Conservation (phyloP, 1,140 invertebrate genomes). For the Hydropsyche tenuis region DNA sequence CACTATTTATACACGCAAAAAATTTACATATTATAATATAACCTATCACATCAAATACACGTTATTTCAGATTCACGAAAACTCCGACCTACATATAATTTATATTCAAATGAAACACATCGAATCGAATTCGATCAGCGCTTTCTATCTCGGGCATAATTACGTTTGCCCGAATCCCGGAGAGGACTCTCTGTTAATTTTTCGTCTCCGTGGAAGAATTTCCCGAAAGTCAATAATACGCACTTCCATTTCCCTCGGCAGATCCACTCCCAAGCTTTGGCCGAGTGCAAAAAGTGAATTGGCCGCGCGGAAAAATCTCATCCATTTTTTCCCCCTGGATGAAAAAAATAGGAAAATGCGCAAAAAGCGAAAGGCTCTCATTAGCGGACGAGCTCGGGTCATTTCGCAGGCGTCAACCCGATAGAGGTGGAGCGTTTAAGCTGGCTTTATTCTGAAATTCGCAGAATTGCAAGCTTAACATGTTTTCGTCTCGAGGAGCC, state of each 20-base stretch:
- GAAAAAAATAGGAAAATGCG: background rate
- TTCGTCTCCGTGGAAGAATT: no score
- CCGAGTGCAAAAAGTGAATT: no score
- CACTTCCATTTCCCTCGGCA: no score
- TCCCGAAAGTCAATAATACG: no score
- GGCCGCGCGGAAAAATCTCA: background rate
- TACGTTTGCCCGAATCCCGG: slow-evolving; percentile 28
- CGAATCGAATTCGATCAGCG: slow-evolving; percentile 37
- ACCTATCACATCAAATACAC: no score
- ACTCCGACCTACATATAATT: background rate
- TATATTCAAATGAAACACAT: no score
- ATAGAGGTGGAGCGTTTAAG: slow-evolving; percentile 17
- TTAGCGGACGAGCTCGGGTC: slow-evolving; percentile 7
- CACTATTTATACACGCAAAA: no score
- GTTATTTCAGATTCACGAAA: background rate
- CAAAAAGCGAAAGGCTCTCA: slow-evolving; percentile 3
- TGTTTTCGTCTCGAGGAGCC: slow-evolving; percentile 8
- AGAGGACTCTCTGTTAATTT: no score
- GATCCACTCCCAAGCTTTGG: no score
- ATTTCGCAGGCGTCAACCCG: slow-evolving; percentile 14
- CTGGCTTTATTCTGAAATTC: slow-evolving; percentile 29
- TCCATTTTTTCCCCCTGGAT: background rate
- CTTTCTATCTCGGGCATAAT: slow-evolving; percentile 45
- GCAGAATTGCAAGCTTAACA: slow-evolving; percentile 31
- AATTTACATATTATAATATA: no score